Base-by-base conservation (phyloP, 2,797 vertebrate genomes). In the Falco cherrug region DNA sequence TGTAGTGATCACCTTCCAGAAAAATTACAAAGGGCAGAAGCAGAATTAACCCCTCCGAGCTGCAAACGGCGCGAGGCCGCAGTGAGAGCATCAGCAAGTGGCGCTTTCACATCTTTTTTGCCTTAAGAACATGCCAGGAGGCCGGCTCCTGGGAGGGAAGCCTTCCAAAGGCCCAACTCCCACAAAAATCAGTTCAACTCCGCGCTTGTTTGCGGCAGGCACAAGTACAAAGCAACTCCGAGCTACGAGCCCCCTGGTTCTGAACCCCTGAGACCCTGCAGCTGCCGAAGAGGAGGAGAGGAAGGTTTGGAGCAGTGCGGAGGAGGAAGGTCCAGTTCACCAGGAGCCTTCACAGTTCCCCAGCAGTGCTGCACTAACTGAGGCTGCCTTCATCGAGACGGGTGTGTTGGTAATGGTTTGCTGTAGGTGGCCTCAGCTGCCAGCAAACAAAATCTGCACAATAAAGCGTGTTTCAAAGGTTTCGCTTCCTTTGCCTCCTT, bases 321-420 rank as follows among this genome's bases (percentile, higher is more conserved):
- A 50, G 14, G 51, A 64, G 48, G 79, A 50, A 56, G 67, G 45
- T 43, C 24, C 1, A 16, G n/a, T 10, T 29, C 6, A 6, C 39
- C 3, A 0, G 0, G 54, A 26, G 15, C 77, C 45, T 57, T n/a
- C 9, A 1, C 9, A 4, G 5, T 0, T 37, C 35, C 35, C 45
- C 47, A 53, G 39, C 48, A 12, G 37, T 4, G 2, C 61, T 1
- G 9, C 33, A 2, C 20, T 51, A 13, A 22, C 29, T 2, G 45
- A 59, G 29, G 59, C 35, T 0, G 11, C 10, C 47, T 16, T 33
- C 35, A 13, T 12, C 2, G 6, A 14, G 20, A 4, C n/a, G 0
- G 0, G 22, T 4, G 6, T 6, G n/a, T 31, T 5, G n/a, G 31
- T 16, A 11, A 1, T 4, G 2, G 37, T 45, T 80, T 19, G n/a